These are phyloP conservation scores for Carcina quercana DNA, from an alignment of 2,888 invertebrate genomes.

Conservation along the genomic window DNA sequence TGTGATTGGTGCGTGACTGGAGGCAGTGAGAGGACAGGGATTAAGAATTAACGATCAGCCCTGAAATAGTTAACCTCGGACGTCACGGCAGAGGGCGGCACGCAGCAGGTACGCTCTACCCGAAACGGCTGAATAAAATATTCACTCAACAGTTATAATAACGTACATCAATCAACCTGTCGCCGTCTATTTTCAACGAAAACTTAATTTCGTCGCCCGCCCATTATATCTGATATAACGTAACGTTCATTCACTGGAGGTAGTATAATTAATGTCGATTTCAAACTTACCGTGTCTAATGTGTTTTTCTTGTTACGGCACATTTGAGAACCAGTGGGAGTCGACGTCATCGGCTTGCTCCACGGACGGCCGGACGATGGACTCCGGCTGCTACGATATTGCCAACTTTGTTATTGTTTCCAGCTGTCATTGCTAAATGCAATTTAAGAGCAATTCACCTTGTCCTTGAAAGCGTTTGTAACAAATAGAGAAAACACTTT, in stretches of 20 bases:
- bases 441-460: too few relatives aligned
- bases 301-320: too few relatives aligned
- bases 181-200: slow-evolving; percentile 54
- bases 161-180: slow-evolving; percentile 60
- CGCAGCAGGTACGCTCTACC: slow-evolving; percentile 44
- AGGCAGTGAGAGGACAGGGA: slow-evolving; percentile 40
- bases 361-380: too few relatives aligned
- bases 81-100: slow-evolving; percentile 54
- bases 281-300: too few relatives aligned
- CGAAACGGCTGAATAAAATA: slow-evolving; percentile 53
- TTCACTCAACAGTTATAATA: slow-evolving; percentile 57
- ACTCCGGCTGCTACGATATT: too few relatives aligned
- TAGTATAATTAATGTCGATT: not conserved
- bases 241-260: slow-evolving; percentile 26
- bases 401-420: too few relatives aligned
- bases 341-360: too few relatives aligned
- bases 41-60: slow-evolving; percentile 53
- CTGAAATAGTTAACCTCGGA: slow-evolving; percentile 56
- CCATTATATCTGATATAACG: slow-evolving; percentile 29
- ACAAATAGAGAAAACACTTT: too few relatives aligned
- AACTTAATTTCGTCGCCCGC: slow-evolving; percentile 50
- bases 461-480: too few relatives aligned
- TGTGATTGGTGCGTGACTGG: slow-evolving; percentile 45
- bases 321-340: too few relatives aligned
- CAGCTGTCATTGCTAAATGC: too few relatives aligned